Evolutionary conservation across 2,113 vertebrate species (phyloP), one percentile per base, ranked within the genome.

Genomic region (Arvicanthis niloticus): DNA sequence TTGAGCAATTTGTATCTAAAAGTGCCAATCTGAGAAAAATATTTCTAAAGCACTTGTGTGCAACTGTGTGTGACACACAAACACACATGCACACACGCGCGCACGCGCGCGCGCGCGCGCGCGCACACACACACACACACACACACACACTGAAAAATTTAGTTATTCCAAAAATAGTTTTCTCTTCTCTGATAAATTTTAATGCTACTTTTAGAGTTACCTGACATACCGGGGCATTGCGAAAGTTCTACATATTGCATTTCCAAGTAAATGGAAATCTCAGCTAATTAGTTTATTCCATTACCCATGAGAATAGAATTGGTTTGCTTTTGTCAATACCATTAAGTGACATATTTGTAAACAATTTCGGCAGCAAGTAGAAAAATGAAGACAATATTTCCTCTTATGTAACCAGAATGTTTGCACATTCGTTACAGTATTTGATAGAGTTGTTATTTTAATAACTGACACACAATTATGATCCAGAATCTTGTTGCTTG

Each of bases 201-300:
- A 94, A 96, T 67, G 42, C 10, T 75, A 92, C 75, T 85, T 85
- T 96, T 96, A 76, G 42, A 85, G 22, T 90, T 91, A 72, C 37
- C 95, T 87, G 84, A 72, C 58, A 80, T 88, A 88, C 76, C 88
- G 85, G 84, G 13, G 29, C 77, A 76, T 4, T 51, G 22, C 93
- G 37, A 96, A 96, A 97, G 82, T 62, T 93, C 51, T 68, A 53
- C 2, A 84, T 29, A 89, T 42, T 24, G 65, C 48, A 93, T 7
- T 94, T 45, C n/a, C 53, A 89, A 93, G 8, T 26, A 92, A 91
- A 89, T 88, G 6, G 92, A 93, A 93, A 80, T 26, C 31, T 31
- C 24, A 70, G 22, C 13, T 73, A 75, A 93, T 70, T 95, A 94
- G 88, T 72, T 91, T 90, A 88, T 85, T 88, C 12, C 48, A 29